Conservation (phyloP, 2,888 invertebrate genomes). For the Lycocerus yunnanus region DNA sequence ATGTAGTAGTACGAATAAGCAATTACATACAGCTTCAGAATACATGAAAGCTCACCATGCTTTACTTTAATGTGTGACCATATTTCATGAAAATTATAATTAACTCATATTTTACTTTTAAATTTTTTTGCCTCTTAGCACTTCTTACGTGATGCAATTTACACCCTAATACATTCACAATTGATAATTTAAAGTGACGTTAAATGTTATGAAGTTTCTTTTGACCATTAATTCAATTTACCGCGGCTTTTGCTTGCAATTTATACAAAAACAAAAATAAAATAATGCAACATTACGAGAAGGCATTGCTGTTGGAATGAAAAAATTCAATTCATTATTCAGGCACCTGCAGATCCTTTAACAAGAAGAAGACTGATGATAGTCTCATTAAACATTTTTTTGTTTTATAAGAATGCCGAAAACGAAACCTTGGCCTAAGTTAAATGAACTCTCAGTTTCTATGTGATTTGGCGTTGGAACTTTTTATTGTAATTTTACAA, state of each 20-base stretch:
- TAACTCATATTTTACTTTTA: background rate
- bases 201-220: background rate
- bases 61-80: background rate
- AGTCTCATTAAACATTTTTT: slow-evolving; percentile 4
- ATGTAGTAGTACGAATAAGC: slow-evolving; percentile 20
- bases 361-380: background rate
- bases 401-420: slow-evolving; percentile 4
- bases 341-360: background rate
- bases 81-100: background rate
- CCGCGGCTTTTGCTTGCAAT: background rate
- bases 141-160: background rate
- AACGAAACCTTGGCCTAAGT: slow-evolving; percentile 10
- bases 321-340: background rate
- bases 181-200: background rate
- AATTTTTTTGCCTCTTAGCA: background rate
- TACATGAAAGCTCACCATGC: background rate
- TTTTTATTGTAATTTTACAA: slow-evolving; percentile 1
- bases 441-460: slow-evolving; percentile 10
- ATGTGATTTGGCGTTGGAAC: background rate
- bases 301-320: background rate
- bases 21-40: slow-evolving; percentile 21
- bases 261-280: background rate
- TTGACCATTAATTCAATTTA: background rate
- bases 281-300: background rate
- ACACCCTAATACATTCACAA: background rate